Conservation (phyloP, 2,113 vertebrate genomes). For the Phaethornis superciliosus region DNA sequence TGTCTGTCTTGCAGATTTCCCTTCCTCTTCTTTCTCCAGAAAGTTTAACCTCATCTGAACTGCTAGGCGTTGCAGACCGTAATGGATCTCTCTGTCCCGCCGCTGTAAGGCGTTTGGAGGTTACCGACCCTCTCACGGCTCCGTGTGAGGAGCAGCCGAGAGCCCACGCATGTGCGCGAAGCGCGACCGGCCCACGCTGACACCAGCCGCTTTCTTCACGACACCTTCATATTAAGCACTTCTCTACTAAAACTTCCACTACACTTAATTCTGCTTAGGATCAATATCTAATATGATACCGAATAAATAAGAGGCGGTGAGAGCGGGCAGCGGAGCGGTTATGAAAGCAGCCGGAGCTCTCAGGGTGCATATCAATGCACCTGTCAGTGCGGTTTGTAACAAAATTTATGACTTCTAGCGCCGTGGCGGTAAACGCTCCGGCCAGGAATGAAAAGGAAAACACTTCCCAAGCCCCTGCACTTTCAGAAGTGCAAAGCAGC, state of each 20-base stretch:
- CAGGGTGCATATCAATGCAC: conserved; percentile 98
- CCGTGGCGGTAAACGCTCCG: conserved; percentile 89
- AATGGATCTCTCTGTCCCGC: conserved; percentile 28
- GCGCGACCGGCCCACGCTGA: not conserved
- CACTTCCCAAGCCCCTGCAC: conserved; percentile 82
- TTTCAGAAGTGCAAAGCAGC: conserved; percentile 89
- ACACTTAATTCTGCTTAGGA: conserved; percentile 80
- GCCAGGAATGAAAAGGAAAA: conserved; percentile 91
- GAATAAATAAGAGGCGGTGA: conserved; percentile 81
- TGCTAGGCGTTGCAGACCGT: not conserved
- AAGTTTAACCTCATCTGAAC: conserved; percentile 54
- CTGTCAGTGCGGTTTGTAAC: conserved; percentile 94
- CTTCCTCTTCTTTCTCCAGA: conserved; percentile 10
- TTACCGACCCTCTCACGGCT: not conserved
- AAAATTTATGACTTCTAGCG: conserved; percentile 96
- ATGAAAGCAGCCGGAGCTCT: conserved; percentile 84
- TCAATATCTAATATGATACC: conserved; percentile 86
- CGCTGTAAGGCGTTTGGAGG: not conserved
- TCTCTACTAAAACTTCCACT: conserved; percentile 73
- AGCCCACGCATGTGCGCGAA: not conserved
- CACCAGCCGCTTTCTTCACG: not conserved
- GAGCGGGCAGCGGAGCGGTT: conserved; percentile 83
- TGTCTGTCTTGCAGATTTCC: conserved; percentile 50
- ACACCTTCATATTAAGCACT: conserved; percentile 27
- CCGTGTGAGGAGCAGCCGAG: not conserved